phyloP scores from a whole-genome alignment of 1,140 invertebrate species.

The Yoshiicerus persimilis region DNA sequence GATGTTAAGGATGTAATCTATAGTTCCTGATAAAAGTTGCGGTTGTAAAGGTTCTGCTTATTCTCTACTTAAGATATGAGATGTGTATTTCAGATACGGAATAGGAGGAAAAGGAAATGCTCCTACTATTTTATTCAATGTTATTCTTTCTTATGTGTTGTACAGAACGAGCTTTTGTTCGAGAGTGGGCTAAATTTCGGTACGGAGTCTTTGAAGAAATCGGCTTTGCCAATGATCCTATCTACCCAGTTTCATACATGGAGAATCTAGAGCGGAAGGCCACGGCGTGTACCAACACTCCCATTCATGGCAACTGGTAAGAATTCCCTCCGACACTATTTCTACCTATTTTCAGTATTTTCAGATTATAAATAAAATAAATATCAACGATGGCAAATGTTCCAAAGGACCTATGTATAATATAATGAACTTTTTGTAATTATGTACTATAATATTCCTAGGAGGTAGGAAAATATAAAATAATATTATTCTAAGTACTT shows the following conservation, averaged over 20 bases:
- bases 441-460: no score
- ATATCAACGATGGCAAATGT: neutral
- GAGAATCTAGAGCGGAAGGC: slow-evolving; percentile 51
- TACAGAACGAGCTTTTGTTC: slow-evolving; percentile 60
- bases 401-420: no score
- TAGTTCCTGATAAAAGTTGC: neutral
- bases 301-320: slow-evolving; percentile 56
- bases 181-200: slow-evolving; percentile 67
- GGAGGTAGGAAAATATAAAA: no score
- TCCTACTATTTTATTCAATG: slow-evolving; percentile 7
- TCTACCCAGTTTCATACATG: slow-evolving; percentile 57
- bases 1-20: neutral
- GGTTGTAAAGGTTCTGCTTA: neutral
- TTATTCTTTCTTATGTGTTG: slow-evolving; percentile 4
- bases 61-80: neutral
- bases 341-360: no score
- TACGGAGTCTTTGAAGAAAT: slow-evolving; percentile 72
- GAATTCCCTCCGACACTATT: slow-evolving; percentile 31
- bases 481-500: neutral
- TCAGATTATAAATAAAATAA: neutral
- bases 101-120: neutral
- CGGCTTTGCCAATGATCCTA: slow-evolving; percentile 61
- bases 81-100: neutral
- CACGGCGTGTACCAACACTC: slow-evolving; percentile 58
- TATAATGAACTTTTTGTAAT: no score